Evolutionary conservation across 2,797 vertebrate genomes (phyloP).

Genomic region (Notolepis coatsorum): DNA sequence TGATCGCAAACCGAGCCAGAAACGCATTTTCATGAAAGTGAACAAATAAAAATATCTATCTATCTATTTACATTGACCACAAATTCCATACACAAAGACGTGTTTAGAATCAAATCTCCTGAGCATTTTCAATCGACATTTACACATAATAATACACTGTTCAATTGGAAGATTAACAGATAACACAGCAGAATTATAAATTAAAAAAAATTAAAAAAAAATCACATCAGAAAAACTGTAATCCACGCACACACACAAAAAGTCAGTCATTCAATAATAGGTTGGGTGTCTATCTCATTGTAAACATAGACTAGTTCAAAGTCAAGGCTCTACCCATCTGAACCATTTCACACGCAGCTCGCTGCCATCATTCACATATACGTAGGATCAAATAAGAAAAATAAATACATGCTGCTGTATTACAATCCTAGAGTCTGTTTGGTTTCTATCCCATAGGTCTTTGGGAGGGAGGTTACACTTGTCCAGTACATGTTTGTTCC

Average conservation of each 20-base stretch:
- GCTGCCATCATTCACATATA: constrained; percentile 36
- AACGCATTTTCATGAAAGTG: no score
- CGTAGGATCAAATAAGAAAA: constrained; percentile 57
- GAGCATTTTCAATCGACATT: constrained; percentile 56
- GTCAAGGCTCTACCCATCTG: constrained; percentile 25
- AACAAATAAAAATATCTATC: no score
- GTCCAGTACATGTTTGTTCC: constrained; percentile 23
- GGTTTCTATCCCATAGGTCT: constrained; percentile 26
- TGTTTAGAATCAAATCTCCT: constrained; percentile 74
- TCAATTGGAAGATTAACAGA: no score
- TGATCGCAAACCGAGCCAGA: no score
- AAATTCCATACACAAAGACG: constrained; percentile 64
- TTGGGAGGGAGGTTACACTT: constrained; percentile 9
- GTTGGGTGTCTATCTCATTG: constrained; percentile 41
- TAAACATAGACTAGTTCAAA: constrained; percentile 71
- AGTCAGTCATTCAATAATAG: constrained; percentile 35
- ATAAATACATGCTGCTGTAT: constrained; percentile 63
- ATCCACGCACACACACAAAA: constrained; percentile 51
- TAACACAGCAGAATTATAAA: constrained; percentile 37
- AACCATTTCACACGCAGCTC: constrained; percentile 47
- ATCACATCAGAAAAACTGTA: constrained; percentile 5
- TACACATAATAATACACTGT: constrained; percentile 42
- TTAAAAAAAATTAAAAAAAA: background rate
- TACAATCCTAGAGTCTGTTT: constrained; percentile 28
- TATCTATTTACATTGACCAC: constrained; percentile 49